Percentiles rank a stretch among this genome's conserved stretches.
Conservation (phyloP, 92 coral and sea anemone genomes). For the Epizoanthus stellaris region DNA sequence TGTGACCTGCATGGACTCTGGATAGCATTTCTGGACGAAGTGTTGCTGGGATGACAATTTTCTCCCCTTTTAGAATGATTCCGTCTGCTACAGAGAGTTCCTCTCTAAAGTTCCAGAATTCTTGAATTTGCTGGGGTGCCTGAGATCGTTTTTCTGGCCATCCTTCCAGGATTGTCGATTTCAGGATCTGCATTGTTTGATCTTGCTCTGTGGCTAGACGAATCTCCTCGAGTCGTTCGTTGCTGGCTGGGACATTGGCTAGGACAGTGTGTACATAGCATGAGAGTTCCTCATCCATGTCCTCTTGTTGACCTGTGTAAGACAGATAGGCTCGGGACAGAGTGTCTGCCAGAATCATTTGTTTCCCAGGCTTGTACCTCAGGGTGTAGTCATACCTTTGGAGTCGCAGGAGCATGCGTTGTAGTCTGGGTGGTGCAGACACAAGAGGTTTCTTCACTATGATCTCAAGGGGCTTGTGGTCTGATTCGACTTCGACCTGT, state of each 20-base stretch:
- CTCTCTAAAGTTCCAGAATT: constrained; percentile 67
- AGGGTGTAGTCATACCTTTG: constrained; percentile 59
- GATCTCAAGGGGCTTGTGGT: constrained; percentile 69
- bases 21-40: constrained; percentile 67
- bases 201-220: constrained; percentile 57
- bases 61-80: constrained; percentile 62
- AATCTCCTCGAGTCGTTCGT: constrained; percentile 61
- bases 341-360: constrained; percentile 58
- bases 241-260: constrained; percentile 56
- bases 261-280: constrained; percentile 56
- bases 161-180: constrained; percentile 48
- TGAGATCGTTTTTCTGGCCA: constrained; percentile 66
- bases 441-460: constrained; percentile 62
- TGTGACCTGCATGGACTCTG: constrained; percentile 64
- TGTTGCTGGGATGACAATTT: constrained; percentile 56
- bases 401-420: constrained; percentile 57
- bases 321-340: constrained; percentile 59
- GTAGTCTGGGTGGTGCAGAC: constrained; percentile 65
- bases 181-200: constrained; percentile 49
- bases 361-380: constrained; percentile 67
- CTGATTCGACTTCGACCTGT: constrained; percentile 56
- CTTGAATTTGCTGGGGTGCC: constrained; percentile 52
- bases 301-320: constrained; percentile 25
- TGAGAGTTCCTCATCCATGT: constrained; percentile 71
- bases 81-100: constrained; percentile 74